These are phyloP conservation scores for Morelia viridis DNA, from an alignment of 2,797 vertebrate genomes.

Conservation along the genomic window DNA sequence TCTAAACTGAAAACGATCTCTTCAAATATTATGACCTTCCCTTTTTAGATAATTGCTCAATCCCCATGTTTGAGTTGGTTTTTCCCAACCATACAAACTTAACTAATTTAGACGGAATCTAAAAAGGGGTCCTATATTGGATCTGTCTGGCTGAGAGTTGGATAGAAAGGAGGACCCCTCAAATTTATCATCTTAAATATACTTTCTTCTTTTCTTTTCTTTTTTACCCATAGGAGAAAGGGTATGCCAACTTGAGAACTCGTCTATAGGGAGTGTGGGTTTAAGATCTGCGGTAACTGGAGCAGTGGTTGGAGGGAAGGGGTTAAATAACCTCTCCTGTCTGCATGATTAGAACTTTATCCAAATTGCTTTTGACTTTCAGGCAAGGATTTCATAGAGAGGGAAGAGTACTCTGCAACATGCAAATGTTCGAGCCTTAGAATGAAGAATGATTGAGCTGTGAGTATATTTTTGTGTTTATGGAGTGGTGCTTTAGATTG, in stretches of 20 bases:
- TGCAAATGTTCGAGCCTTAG: background rate
- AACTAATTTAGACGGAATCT: too few relatives aligned
- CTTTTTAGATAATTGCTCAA: too few relatives aligned
- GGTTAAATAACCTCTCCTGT: background rate
- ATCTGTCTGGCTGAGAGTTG: background rate
- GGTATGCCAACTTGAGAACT: background rate
- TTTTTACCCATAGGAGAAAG: background rate
- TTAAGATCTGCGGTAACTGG: background rate
- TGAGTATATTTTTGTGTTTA: background rate
- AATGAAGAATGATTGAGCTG: background rate
- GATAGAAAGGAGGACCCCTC: background rate
- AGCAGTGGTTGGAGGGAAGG: background rate
- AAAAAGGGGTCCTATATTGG: too few relatives aligned
- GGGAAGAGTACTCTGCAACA: background rate
- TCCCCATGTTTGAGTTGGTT: too few relatives aligned
- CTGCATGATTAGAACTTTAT: background rate
- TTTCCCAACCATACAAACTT: too few relatives aligned
- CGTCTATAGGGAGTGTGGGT: background rate
- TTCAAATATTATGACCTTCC: too few relatives aligned
- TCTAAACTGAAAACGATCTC: too few relatives aligned
- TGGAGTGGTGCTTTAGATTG: slow-evolving; percentile 43
- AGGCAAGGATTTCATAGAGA: background rate
- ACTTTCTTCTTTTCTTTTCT: too few relatives aligned
- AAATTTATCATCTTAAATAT: background rate
- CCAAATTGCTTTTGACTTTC: background rate